Conservation (phyloP, 2,113 vertebrate genomes). For the Trinectes maculatus region DNA sequence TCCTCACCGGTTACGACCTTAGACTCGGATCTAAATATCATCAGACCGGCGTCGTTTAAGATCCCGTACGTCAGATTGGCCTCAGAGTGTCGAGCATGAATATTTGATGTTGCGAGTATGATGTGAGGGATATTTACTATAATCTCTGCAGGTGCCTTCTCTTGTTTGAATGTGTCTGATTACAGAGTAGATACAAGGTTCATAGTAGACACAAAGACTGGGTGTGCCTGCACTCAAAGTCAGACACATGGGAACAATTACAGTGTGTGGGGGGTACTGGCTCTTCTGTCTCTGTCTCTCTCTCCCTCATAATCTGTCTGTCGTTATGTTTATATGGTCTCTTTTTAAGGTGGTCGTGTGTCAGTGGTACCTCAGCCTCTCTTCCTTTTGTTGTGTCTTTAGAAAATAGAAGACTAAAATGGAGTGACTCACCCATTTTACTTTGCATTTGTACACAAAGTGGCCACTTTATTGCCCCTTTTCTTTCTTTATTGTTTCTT, state of each 20-base stretch:
- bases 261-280: conserved; percentile 52
- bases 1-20: no score
- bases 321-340: conserved; percentile 20
- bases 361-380: conserved; percentile 12
- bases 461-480: not conserved
- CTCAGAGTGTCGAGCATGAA: conserved; percentile 32
- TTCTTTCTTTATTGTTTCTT: not conserved
- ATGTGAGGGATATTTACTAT: conserved; percentile 46
- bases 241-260: conserved; percentile 71
- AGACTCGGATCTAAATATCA: no score
- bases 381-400: not conserved
- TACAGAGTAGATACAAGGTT: conserved; percentile 68
- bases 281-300: conserved; percentile 39
- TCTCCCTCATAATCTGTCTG: conserved; percentile 25
- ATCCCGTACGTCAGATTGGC: not conserved
- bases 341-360: conserved; percentile 31
- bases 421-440: conserved; percentile 1
- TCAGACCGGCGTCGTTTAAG: no score
- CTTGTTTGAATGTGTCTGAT: conserved; percentile 62
- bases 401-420: conserved; percentile 4
- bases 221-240: conserved; percentile 60
- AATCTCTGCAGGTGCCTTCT: conserved; percentile 54
- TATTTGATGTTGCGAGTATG: conserved; percentile 51
- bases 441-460: not conserved
- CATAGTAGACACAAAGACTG: conserved; percentile 50